Evolutionary conservation across 2,797 vertebrate species (phyloP).

Genomic region (Myotis pilosus): DNA sequence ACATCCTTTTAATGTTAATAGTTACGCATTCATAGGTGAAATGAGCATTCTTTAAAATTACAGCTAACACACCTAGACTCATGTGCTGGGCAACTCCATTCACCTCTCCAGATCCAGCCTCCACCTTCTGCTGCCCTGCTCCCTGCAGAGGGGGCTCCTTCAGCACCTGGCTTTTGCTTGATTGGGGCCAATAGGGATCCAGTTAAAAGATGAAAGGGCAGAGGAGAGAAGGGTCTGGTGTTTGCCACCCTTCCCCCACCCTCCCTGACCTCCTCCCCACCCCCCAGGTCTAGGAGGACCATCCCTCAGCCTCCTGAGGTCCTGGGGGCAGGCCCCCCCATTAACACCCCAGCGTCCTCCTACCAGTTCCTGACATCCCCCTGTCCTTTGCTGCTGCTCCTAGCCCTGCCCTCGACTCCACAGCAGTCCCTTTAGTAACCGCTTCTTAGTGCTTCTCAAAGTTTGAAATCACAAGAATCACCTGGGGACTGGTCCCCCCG

Average conservation of each 20-base stretch:
- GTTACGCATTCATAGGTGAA: neutral
- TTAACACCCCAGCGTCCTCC: neutral
- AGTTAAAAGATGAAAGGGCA: neutral
- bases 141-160: neutral
- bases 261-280: neutral
- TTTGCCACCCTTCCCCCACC: fast-evolving
- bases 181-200: neutral
- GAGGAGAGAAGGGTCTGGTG: neutral
- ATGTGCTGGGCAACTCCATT: neutral
- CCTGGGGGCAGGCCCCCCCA: neutral
- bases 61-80: neutral
- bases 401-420: neutral
- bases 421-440: neutral
- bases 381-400: neutral
- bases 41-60: neutral
- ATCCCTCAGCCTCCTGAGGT: no score
- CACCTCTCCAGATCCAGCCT: neutral
- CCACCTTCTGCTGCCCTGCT: neutral
- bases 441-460: neutral
- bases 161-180: neutral
- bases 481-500: neutral
- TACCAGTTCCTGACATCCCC: neutral
- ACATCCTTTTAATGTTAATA: neutral
- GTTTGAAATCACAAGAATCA: neutral
- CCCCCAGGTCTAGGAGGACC: neutral